Evolutionary conservation across 2,797 vertebrate genomes (phyloP), one percentile per base, ranked within the genome.

Genomic region (Dendrocincla tyrannina): DNA sequence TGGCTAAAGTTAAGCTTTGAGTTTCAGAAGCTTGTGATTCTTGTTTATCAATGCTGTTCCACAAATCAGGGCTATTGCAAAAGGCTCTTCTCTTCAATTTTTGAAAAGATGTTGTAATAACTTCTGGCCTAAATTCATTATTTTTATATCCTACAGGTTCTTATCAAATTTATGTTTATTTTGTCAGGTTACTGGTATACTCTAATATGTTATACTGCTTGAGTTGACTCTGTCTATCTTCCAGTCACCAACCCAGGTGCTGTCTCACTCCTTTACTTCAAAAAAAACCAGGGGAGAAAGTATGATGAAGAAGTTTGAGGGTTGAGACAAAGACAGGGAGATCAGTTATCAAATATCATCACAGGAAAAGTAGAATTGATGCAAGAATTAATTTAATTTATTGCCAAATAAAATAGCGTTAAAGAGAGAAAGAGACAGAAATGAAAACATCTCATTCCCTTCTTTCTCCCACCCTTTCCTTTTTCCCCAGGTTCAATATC

Each of bases 371-470:
- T 0, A 4, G 32, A 59, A 10, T 62, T 1, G 1, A 2, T 4
- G 27, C 27, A 13, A 30, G 11, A n/a, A 58, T 4, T 22, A 37
- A 58, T 59, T 66, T 32, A 35, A 72, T 89, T 63, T 81, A 24
- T 24, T 70, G 1, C 1, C 18, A 50, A 17, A 85, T 37, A 39
- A 68, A 79, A 42, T 10, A 35, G 13, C 41, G 41, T 35, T 39
- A 41, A 60, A 85, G 24, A 59, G 12, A 41, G 9, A 42, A 12
- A 59, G 12, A 35, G 11, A 37, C 27, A 55, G 25, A 62, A 30
- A 0, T 0, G 3, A 28, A 78, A 62, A 8, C 2, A 52, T 10
- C 19, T 68, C 1, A 11, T 32, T 75, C 18, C 7, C 0, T 41
- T 19, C 13, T 73, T 50, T 19, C 32, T 24, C 7, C 5, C 44